These are phyloP conservation scores for Cuculus canorus DNA, from an alignment of 2,797 vertebrate genomes.

Conservation along the genomic window DNA sequence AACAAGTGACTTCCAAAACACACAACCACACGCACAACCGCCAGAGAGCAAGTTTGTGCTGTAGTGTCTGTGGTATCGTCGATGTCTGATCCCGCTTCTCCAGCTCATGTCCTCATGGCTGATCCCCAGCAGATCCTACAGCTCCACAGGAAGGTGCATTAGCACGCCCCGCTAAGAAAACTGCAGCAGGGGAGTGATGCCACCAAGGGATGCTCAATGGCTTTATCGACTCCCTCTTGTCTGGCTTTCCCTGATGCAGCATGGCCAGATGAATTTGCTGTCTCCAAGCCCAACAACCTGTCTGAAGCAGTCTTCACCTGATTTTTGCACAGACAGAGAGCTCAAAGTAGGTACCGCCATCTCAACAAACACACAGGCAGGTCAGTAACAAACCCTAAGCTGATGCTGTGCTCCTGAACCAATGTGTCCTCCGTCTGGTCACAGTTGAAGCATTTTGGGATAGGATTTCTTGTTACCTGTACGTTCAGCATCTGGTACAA, in stretches of 20 bases:
- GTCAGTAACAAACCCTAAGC: neutral
- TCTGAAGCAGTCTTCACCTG: neutral
- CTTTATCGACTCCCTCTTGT: neutral
- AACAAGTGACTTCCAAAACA: neutral
- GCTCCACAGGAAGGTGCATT: neutral
- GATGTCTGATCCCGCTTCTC: accelerated
- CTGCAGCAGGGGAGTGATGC: neutral
- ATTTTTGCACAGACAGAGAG: neutral
- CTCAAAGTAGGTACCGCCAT: neutral
- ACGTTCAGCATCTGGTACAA: neutral
- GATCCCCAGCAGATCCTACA: neutral
- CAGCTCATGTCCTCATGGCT: neutral
- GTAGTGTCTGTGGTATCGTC: accelerated
- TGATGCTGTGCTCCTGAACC: neutral
- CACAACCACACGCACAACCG: accelerated
- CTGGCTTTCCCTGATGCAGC: neutral
- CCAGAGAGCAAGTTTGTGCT: neutral
- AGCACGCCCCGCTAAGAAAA: neutral
- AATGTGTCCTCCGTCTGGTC: neutral
- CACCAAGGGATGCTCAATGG: neutral
- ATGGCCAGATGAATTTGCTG: neutral
- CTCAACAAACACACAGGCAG: neutral
- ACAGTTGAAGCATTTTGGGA: neutral
- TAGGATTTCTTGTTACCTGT: neutral
- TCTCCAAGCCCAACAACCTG: neutral